These are phyloP conservation scores for Sinotaia quadrata DNA, from an alignment of 2,888 invertebrate species.

Conservation along the genomic window DNA sequence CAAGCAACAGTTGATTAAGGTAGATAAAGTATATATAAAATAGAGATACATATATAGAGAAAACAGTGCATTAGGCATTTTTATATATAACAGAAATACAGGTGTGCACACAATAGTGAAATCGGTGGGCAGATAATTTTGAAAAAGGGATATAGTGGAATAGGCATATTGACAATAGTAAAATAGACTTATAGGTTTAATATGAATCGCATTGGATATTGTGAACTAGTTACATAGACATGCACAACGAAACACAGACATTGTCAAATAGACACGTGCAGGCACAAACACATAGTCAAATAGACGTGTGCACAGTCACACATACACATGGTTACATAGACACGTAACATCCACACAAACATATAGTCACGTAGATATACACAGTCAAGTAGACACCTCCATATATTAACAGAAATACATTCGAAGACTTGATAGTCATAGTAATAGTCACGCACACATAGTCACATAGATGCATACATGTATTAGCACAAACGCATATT, in stretches of 20 bases:
- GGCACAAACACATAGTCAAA: background rate
- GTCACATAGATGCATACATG: background rate
- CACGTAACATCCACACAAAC: background rate
- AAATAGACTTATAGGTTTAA: no score
- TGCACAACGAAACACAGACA: background rate
- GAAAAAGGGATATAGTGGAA: no score
- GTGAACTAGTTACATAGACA: background rate
- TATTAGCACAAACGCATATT: background rate
- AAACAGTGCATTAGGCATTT: no score
- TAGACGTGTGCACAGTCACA: background rate
- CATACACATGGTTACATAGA: background rate
- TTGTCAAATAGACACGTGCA: background rate
- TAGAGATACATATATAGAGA: background rate
- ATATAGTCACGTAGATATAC: no score
- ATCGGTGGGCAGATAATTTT: background rate
- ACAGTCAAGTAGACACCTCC: no score
- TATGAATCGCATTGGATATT: no score
- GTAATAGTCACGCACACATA: constrained; percentile 14
- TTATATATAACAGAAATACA: no score
- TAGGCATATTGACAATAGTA: no score
- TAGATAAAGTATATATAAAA: background rate
- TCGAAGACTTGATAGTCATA: no score
- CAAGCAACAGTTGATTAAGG: background rate
- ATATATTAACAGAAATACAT: no score
- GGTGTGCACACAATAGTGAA: no score